These are phyloP conservation scores for Augochlora pura DNA, from an alignment of 1,140 invertebrate species.

Conservation along the genomic window DNA sequence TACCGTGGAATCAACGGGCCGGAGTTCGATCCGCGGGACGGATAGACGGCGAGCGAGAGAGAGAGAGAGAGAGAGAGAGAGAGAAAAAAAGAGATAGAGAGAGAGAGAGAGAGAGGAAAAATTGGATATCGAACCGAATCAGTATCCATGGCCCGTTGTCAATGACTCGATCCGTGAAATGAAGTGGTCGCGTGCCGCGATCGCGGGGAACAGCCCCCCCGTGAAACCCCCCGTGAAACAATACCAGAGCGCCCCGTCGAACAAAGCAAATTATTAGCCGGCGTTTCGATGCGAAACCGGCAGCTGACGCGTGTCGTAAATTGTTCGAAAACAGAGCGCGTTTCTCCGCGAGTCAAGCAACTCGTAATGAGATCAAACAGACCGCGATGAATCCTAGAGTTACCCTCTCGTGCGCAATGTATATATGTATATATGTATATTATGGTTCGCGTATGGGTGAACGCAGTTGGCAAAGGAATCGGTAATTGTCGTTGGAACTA, in stretches of 20 bases:
- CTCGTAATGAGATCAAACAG: conserved; percentile 11
- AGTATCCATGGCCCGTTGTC: neutral
- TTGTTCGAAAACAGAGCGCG: neutral
- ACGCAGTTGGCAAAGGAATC: too few species aligned
- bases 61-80: too few species aligned
- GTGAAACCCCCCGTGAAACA: neutral
- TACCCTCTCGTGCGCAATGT: neutral
- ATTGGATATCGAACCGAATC: neutral
- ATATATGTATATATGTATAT: too few species aligned
- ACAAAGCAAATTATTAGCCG: conserved; percentile 23
- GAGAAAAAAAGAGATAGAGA: too few species aligned
- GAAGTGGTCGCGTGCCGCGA: neutral
- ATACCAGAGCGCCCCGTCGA: neutral
- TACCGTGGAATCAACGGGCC: neutral
- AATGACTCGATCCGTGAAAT: neutral
- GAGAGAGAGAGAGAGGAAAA: too few species aligned
- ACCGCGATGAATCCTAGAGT: neutral
- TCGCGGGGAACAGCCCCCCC: too few species aligned
- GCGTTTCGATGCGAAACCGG: neutral
- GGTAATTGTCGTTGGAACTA: too few species aligned
- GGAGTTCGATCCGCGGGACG: neutral
- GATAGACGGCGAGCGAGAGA: neutral
- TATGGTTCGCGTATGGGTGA: too few species aligned
- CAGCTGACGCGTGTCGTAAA: neutral
- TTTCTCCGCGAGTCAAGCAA: neutral